Evolutionary conservation across 2,888 invertebrate genomes (phyloP), one percentile per base, ranked within the genome.

Genomic region (Drosophila prolongata): DNA sequence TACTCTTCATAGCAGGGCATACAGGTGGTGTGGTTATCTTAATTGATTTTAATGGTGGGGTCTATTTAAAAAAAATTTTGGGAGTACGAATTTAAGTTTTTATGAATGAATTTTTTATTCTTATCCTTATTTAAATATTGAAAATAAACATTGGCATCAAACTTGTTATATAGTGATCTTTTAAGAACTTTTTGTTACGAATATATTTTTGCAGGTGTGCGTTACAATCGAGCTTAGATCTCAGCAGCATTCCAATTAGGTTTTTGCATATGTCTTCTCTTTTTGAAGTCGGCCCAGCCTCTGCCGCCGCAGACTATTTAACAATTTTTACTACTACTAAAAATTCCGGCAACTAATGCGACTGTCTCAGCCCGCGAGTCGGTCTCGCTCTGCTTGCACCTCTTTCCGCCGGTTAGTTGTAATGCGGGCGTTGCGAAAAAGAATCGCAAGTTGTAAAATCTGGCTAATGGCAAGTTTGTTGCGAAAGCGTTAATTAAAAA

Each of bases 381-480:
- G 19, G 49, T n/a, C 16, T n/a, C 38, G 52, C 43, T 47, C 50
- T 52, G 42, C 14, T 38, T 40, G 59, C 50, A 70, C 61, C 66
- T 64, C 58, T 52, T 60, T 66, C 67, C 53, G 79, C 42, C 59
- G 85, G 86, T 77, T 85, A 84, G 81, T 83, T 88, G 83, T 87
- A 87, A 83, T 83, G 83, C 83, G 83, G 83, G 83, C 83, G 83
- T 88, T 82, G 83, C 88, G 73, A 88, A 71, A 53, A 55, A 79
- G 84, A 89, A 85, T 87, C 89, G 66, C 81, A 52, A 79, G 84
- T 60, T 85, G 84, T 85, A 89, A 85, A 85, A 85, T 84, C 89
- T 85, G 86, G 86, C 84, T 85, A 85, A 89, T 85, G 86, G 83
- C 84, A 85, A 85, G 89, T 82, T 89, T 85, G 84, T 85, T 85